Base-by-base conservation (phyloP, 2,888 invertebrate species). In the Allygus modestus region DNA sequence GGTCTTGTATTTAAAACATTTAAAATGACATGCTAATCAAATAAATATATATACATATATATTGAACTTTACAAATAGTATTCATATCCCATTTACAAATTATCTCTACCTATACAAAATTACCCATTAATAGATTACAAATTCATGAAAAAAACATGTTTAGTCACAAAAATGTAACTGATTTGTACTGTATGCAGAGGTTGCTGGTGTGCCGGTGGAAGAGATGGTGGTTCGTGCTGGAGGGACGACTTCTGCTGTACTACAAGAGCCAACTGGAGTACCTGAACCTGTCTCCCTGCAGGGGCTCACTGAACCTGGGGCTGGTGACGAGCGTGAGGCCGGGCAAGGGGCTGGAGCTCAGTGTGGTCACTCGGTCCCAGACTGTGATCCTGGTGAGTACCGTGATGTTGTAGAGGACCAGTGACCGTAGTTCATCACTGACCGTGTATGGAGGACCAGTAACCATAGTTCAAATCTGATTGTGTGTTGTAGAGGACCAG, bases 141-240 rank as follows among this genome's bases (percentile, higher is more conserved):
- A n/a, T n/a, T n/a, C n/a, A n/a, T n/a, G n/a, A n/a, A n/a, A n/a
- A n/a, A n/a, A n/a, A n/a, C n/a, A n/a, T n/a, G n/a, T n/a, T n/a
- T n/a, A n/a, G n/a, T n/a, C n/a, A n/a, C n/a, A n/a, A n/a, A n/a
- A n/a, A n/a, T n/a, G 15, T 46, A 46, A 46, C 46, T 46, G 17
- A 46, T 46, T 46, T 46, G 17, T 46, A 1, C 17, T 11, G 17
- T 20, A 15, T 11, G 28, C 15, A 87, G 86, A 82, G 86, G 77
- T 82, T 87, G 73, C 84, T 87, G 17, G 87, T 87, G 11, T 85
- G 85, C 51, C 90, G 91, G 0, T 93, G 92, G 92, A 92, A 92
- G 87, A 91, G 91, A 85, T 91, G 92, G 88, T 93, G 92, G 92
- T 93, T 92, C 87, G 92, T 92, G 0, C 88, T 93, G 84, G 92